Evolutionary conservation across 1,140 invertebrate species (phyloP).

Genomic region (Drosophila nigromelanica): DNA sequence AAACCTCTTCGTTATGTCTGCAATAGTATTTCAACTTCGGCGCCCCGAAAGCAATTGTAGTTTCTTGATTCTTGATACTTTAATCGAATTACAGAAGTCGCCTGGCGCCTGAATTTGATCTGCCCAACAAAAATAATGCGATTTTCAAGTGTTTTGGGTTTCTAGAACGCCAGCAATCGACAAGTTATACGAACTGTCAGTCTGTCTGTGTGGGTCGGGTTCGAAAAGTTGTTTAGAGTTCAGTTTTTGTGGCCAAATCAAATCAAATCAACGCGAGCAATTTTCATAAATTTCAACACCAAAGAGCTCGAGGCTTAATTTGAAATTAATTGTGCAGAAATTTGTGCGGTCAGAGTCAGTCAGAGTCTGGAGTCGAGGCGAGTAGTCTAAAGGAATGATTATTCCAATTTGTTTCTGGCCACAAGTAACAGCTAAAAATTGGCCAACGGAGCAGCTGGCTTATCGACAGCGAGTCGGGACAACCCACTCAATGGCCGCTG

Average conservation of each 20-base stretch:
- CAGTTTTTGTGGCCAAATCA: slow-evolving; percentile 1
- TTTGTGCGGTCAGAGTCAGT: slow-evolving; percentile 23
- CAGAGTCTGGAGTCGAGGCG: slow-evolving; percentile 4
- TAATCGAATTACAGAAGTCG: not conserved
- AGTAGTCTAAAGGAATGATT: slow-evolving; percentile 49
- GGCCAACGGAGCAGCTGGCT: slow-evolving; percentile 35
- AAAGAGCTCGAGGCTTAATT: slow-evolving; percentile 64
- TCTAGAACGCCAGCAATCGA: not conserved
- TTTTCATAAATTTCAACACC: slow-evolving; percentile 65
- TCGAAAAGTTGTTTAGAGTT: not conserved
- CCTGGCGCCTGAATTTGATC: not conserved
- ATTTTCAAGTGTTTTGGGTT: not conserved
- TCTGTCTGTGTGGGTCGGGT: not conserved
- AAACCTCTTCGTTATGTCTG: too few species aligned
- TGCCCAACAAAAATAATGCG: not conserved
- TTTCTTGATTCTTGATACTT: not conserved
- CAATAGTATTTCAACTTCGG: too few species aligned
- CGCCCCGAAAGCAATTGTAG: too few species aligned
- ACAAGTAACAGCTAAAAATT: slow-evolving; percentile 29
- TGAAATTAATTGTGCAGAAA: slow-evolving; percentile 73
- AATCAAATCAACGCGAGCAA: slow-evolving; percentile 32
- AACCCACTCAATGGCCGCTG: slow-evolving; percentile 23
- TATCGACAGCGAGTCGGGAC: slow-evolving; percentile 25
- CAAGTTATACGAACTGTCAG: too few species aligned
- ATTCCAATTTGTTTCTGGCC: slow-evolving; percentile 61